Conservation (phyloP, 1,140 invertebrate genomes). For the Zaprionus davidi region DNA sequence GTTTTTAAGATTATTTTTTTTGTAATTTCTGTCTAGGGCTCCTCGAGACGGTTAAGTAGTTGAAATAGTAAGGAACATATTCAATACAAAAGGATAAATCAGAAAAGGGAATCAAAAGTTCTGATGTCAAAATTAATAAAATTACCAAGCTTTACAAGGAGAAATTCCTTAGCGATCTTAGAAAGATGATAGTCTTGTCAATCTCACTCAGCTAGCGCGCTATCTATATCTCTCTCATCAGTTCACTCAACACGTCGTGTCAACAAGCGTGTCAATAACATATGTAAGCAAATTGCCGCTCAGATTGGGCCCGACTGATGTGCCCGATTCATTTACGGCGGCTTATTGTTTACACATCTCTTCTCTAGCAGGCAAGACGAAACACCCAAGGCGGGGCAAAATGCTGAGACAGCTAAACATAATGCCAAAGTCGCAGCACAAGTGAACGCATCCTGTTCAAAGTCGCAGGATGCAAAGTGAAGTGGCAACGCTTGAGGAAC, state of each 20-base stretch:
- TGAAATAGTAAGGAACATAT: too few species aligned
- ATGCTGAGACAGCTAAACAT: constrained; percentile 45
- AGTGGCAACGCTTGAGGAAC: constrained; percentile 50
- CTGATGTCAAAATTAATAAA: too few species aligned
- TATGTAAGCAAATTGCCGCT: constrained; percentile 16
- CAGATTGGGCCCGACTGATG: constrained; percentile 28
- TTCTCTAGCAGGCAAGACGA: constrained; percentile 11
- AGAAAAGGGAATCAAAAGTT: too few species aligned
- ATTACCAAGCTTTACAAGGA: too few species aligned
- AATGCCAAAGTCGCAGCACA: constrained; percentile 6
- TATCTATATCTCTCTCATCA: background rate
- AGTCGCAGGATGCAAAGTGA: constrained; percentile 61
- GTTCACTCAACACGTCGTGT: background rate
- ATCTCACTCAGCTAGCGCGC: background rate
- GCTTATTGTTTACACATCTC: constrained; percentile 37
- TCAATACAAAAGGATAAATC: too few species aligned
- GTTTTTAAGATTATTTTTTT: too few species aligned
- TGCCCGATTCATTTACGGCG: constrained; percentile 25
- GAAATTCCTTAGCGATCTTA: background rate
- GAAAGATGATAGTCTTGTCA: background rate
- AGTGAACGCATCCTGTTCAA: constrained; percentile 56
- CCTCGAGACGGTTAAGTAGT: too few species aligned
- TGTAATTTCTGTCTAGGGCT: too few species aligned
- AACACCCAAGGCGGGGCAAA: constrained; percentile 1
- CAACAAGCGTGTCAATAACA: constrained; percentile 12